These are phyloP conservation scores for Caenorhabditis japonica DNA, from an alignment of 2,888 invertebrate species.

Conservation along the genomic window DNA sequence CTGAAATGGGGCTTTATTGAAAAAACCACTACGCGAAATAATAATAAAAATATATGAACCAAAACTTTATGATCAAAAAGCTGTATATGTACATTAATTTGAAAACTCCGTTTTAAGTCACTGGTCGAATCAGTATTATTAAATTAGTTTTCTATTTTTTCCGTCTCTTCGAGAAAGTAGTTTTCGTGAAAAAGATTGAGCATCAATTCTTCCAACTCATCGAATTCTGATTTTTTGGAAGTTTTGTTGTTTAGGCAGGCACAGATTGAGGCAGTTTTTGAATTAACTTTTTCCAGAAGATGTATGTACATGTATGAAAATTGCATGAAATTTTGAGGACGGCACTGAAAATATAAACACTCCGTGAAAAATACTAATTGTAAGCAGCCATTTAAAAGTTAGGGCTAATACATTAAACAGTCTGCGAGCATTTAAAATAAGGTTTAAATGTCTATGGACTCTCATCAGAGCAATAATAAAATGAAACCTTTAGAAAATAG, in stretches of 20 bases:
- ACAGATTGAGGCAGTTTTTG: conserved; percentile 19
- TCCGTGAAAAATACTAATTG: no score
- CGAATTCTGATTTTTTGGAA: conserved; percentile 5
- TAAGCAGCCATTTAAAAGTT: no score
- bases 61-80: no score
- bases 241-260: conserved; percentile 31
- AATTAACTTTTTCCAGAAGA: conserved; percentile 29
- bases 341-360: conserved; percentile 7
- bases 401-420: no score
- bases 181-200: conserved; percentile 37
- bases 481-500: conserved; percentile 12
- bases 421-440: no score
- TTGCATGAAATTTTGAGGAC: conserved; percentile 38
- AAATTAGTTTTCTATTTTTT: not conserved
- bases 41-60: no score
- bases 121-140: no score
- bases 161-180: conserved; percentile 15
- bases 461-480: not conserved
- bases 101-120: no score
- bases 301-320: conserved; percentile 45
- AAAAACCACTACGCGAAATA: no score
- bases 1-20: no score
- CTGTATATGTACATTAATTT: no score
- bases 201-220: conserved; percentile 27
- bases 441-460: no score